phyloP scores from a whole-genome alignment of 2,888 invertebrate species.

The Hirtodrosophila alboralis region DNA sequence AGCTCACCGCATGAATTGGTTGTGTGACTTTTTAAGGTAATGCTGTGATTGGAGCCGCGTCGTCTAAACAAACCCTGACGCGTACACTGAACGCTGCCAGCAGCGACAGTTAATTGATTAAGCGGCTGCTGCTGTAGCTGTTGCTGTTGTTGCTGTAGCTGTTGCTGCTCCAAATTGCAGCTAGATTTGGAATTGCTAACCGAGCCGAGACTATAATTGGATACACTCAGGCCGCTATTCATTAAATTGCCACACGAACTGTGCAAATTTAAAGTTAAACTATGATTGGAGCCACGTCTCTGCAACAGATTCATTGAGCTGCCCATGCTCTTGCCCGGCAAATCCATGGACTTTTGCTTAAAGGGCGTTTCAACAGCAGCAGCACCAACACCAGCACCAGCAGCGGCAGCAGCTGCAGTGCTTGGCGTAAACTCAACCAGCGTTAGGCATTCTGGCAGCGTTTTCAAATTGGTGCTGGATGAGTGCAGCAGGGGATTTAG shows the following conservation, averaged over 20 bases:
- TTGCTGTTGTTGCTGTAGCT: slow-evolving; percentile 14
- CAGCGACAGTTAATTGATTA: slow-evolving; percentile 51
- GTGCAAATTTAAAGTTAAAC: slow-evolving; percentile 86
- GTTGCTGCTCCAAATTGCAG: slow-evolving; percentile 72
- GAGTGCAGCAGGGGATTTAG: slow-evolving; percentile 78
- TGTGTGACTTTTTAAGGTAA: slow-evolving; percentile 85
- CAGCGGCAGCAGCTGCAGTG: background rate
- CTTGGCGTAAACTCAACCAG: slow-evolving; percentile 86
- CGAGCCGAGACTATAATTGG: slow-evolving; percentile 86
- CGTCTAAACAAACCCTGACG: slow-evolving; percentile 59
- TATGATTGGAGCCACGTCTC: slow-evolving; percentile 87
- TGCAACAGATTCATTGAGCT: slow-evolving; percentile 84
- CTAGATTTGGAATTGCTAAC: slow-evolving; percentile 82
- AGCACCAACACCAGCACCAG: no score
- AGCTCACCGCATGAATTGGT: slow-evolving; percentile 84
- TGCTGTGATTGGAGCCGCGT: slow-evolving; percentile 86
- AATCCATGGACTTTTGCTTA: slow-evolving; percentile 79
- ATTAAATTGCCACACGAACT: slow-evolving; percentile 85
- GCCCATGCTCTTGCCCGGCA: slow-evolving; percentile 58
- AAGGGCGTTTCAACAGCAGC: slow-evolving; percentile 62
- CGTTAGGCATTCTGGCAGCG: slow-evolving; percentile 89
- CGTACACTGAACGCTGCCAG: slow-evolving; percentile 56
- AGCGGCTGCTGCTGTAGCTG: slow-evolving; percentile 32
- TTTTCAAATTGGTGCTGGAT: slow-evolving; percentile 89
- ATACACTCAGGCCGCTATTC: slow-evolving; percentile 85